Base-by-base conservation (phyloP, 2,888 invertebrate species). In the Athalia rosae region DNA sequence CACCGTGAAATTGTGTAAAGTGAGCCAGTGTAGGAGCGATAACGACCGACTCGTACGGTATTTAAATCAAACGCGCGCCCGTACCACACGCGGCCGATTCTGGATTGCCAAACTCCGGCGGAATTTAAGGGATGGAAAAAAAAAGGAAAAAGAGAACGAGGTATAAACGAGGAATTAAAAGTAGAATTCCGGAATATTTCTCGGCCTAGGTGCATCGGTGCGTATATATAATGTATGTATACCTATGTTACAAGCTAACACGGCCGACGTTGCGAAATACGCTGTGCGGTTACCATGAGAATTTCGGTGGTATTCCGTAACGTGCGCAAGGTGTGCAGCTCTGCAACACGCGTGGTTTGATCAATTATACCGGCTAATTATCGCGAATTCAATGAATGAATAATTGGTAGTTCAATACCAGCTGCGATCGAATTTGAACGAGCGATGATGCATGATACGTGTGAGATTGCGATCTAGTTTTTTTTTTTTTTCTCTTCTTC, bases 1-100 rank as follows among this genome's bases (percentile, higher is more conserved):
- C 4, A 53, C 4, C 53, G 50, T 53, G 41, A 47, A 64, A 64
- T 64, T 64, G 64, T 47, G 64, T 64, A 13, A 64, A 13, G 64
- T 64, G 64, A 64, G 64, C 64, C 64, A 64, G 64, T 64, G 9
- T 64, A 47, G 64, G 64, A n/a, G 64, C 64, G 64, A 47, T 47
- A 64, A 62, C 62, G 62, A 43, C 8, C 62, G 62, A 62, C n/a
- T 13, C 41, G 45, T 47, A 13, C 15, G 64, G 47, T 47, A 43
- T 64, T 47, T 64, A 64, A 64, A 64, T 67, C 28, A 67, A 67
- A 28, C 53, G 41, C 28, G 67, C 28, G 28, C 15, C 28, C 11
- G 11, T 62, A 28, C 28, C 28, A 28, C 28, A 28, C 28, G 41
- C 41, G 3, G 62, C 2, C 28, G 28, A n/a, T 41, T 63, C 50